A percentile compares a stretch with the other conserved stretches of the same genome.
These are phyloP conservation scores for Cheilosia variabilis DNA, from an alignment of 2,888 invertebrate genomes.

Conservation along the genomic window DNA sequence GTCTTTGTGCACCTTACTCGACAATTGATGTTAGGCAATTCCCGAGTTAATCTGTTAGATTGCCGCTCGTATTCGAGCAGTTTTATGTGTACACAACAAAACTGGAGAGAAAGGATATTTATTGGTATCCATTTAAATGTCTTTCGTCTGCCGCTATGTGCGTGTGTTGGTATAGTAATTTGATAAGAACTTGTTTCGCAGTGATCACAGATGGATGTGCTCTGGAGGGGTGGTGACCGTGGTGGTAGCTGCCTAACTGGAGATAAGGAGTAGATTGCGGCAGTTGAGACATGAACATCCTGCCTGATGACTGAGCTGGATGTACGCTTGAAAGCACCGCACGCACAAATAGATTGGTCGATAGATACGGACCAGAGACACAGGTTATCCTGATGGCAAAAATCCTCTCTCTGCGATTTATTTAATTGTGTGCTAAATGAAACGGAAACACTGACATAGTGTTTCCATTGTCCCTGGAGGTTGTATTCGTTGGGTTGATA, in stretches of 20 bases:
- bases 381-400: slow-evolving; percentile 45
- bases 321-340: slow-evolving; percentile 40
- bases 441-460: slow-evolving; percentile 79
- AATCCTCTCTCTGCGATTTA: slow-evolving; percentile 73
- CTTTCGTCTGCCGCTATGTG: slow-evolving; percentile 13
- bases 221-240: not conserved
- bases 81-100: slow-evolving; percentile 69
- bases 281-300: slow-evolving; percentile 68
- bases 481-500: slow-evolving; percentile 3
- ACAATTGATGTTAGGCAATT: slow-evolving; percentile 72
- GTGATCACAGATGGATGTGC: slow-evolving; percentile 54
- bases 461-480: slow-evolving; percentile 19
- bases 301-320: slow-evolving; percentile 28
- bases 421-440: slow-evolving; percentile 83
- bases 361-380: slow-evolving; percentile 15
- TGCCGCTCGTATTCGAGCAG: slow-evolving; percentile 63
- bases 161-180: slow-evolving; percentile 33
- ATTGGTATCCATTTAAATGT: slow-evolving; percentile 70
- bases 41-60: slow-evolving; percentile 68
- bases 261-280: slow-evolving; percentile 41
- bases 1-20: slow-evolving; percentile 64
- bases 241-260: not conserved
- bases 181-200: slow-evolving; percentile 67
- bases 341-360: slow-evolving; percentile 35
- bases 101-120: slow-evolving; percentile 66